phyloP scores from a whole-genome alignment of 2,113 vertebrate genomes.

The Cervus canadensis region DNA sequence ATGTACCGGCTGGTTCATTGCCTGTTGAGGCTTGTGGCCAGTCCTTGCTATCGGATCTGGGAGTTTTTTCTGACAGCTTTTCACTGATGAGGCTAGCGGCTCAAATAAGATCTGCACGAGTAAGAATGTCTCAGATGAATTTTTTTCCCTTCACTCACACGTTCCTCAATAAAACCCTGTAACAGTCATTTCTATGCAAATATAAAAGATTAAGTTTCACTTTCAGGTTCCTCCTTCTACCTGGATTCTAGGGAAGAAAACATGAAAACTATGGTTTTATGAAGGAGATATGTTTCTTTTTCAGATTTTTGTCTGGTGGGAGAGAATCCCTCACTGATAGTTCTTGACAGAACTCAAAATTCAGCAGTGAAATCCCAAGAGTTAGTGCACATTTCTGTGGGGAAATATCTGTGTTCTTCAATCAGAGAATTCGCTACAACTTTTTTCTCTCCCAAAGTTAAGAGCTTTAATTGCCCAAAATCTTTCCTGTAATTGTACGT shows the following conservation, averaged over 20 bases:
- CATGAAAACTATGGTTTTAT: not conserved
- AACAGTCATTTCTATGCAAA: not conserved
- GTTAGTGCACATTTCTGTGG: not conserved
- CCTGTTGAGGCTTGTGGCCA: slow-evolving; percentile 25
- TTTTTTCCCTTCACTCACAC: not conserved
- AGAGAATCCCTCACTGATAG: not conserved
- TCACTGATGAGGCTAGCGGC: not conserved
- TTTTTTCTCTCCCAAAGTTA: not conserved
- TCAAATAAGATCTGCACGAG: not conserved
- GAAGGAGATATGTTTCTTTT: not conserved
- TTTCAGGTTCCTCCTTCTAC: not conserved
- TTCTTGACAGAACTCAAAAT: not conserved
- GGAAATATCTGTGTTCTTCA: not conserved
- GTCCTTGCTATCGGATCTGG: slow-evolving; percentile 34
- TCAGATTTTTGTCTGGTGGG: not conserved
- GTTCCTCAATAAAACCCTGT: not conserved
- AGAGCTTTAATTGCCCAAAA: not conserved
- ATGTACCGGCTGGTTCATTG: not conserved
- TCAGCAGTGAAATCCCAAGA: not conserved
- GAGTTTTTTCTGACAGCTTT: slow-evolving; percentile 37
- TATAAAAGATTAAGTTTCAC: slow-evolving; percentile 10
- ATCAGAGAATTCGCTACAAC: not conserved
- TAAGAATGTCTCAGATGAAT: slow-evolving; percentile 1
- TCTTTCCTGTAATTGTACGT: slow-evolving; percentile 24
- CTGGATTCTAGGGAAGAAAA: not conserved